These are phyloP conservation scores for Drosophila hawaiiensis DNA, from an alignment of 2,888 invertebrate genomes.

Conservation along the genomic window DNA sequence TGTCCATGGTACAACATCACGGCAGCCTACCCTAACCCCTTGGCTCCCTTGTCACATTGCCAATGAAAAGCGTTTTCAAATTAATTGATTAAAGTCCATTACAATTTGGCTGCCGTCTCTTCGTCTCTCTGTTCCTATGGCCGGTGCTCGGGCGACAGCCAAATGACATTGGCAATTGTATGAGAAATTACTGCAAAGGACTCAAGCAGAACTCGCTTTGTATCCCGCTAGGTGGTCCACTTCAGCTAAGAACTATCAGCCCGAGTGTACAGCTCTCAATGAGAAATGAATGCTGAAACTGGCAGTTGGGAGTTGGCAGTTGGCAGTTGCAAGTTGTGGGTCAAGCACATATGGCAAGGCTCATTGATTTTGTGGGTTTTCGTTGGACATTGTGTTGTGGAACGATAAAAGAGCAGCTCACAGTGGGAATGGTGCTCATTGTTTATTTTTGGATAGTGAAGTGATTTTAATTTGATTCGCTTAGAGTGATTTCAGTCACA, in stretches of 20 bases:
- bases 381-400: background rate
- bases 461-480: background rate
- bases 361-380: slow-evolving; percentile 52
- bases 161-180: slow-evolving; percentile 80
- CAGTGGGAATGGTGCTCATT: background rate
- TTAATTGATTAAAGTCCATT: slow-evolving; percentile 82
- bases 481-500: background rate
- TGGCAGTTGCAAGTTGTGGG: background rate
- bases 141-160: slow-evolving; percentile 41
- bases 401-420: background rate
- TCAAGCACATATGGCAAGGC: slow-evolving; percentile 59
- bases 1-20: slow-evolving; percentile 19
- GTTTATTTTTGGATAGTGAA: background rate
- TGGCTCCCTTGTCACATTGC: slow-evolving; percentile 34
- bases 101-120: slow-evolving; percentile 66
- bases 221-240: slow-evolving; percentile 48
- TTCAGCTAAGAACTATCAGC: slow-evolving; percentile 38
- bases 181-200: slow-evolving; percentile 73
- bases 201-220: slow-evolving; percentile 39
- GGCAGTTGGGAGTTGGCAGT: background rate
- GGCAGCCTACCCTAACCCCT: background rate
- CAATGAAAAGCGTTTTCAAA: slow-evolving; percentile 80
- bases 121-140: background rate
- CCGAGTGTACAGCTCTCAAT: background rate
- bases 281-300: background rate